phyloP scores from a whole-genome alignment of 2,113 vertebrate genomes.

The Aptenodytes forsteri region DNA sequence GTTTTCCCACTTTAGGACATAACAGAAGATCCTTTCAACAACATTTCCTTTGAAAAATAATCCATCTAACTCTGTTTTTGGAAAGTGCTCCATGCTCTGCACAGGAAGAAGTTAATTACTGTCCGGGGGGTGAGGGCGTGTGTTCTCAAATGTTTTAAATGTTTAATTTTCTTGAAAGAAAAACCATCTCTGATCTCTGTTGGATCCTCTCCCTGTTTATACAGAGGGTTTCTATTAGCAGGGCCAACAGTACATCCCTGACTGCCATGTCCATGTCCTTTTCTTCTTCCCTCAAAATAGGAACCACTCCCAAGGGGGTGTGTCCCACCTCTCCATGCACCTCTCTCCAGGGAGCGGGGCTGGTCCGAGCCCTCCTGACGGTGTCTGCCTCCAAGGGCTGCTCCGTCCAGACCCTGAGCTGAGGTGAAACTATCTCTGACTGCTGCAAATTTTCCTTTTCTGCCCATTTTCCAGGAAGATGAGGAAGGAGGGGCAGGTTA shows the following conservation, averaged over 20 bases:
- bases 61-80: constrained; percentile 77
- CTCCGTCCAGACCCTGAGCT: not conserved
- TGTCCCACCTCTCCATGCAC: not conserved
- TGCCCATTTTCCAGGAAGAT: not conserved
- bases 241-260: constrained; percentile 53
- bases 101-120: constrained; percentile 83
- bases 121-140: constrained; percentile 67
- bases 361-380: not conserved
- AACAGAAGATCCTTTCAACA: constrained; percentile 74
- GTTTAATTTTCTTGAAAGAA: constrained; percentile 77
- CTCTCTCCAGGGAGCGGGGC: not conserved
- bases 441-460: not conserved
- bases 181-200: constrained; percentile 71
- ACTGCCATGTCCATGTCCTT: constrained; percentile 20
- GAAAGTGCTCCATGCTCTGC: constrained; percentile 69
- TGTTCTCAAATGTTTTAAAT: constrained; percentile 73
- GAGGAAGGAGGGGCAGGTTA: not conserved
- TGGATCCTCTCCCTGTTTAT: constrained; percentile 70
- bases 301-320: constrained; percentile 49
- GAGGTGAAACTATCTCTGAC: rapidly evolving
- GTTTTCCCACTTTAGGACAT: constrained; percentile 66
- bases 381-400: not conserved
- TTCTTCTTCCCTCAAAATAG: constrained; percentile 62
- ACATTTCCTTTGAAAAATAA: constrained; percentile 85
- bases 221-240: constrained; percentile 76